Percentiles rank a stretch among this genome's conserved stretches.
phyloP scores from a whole-genome alignment of 2,888 invertebrate genomes.

The Nephrotoma flavescens region DNA sequence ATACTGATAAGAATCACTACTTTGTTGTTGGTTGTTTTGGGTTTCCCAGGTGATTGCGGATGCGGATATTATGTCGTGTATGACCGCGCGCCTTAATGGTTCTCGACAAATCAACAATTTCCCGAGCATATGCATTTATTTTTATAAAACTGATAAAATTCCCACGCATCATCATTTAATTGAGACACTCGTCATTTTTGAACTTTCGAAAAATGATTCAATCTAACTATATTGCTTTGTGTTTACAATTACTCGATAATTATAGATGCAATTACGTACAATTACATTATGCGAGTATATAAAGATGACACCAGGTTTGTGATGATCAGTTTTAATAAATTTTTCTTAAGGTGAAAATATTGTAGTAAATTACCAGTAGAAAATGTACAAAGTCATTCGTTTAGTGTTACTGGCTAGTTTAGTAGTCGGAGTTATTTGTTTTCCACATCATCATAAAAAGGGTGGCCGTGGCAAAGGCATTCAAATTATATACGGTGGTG shows the following conservation, averaged over 20 bases:
- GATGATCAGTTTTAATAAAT: background rate
- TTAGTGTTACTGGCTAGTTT: background rate
- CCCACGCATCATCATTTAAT: background rate
- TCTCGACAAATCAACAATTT: too few species aligned
- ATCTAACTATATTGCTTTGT: background rate
- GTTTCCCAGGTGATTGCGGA: too few species aligned
- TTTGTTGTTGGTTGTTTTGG: too few species aligned
- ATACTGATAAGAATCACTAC: too few species aligned
- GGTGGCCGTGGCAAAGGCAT: too few species aligned
- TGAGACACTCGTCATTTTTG: background rate
- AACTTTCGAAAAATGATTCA: background rate
- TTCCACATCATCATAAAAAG: background rate
- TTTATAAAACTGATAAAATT: background rate
- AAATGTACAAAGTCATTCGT: background rate
- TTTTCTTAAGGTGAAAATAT: background rate
- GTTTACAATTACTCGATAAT: background rate
- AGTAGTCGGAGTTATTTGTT: background rate
- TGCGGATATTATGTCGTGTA: too few species aligned
- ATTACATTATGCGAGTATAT: background rate
- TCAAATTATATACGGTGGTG: background rate
- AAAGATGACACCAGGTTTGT: background rate
- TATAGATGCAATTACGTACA: background rate
- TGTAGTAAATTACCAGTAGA: too few species aligned
- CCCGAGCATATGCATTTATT: too few species aligned
- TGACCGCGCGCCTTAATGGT: too few species aligned